A percentile compares a stretch with the other conserved stretches of the same genome.
Evolutionary conservation across 2,113 vertebrate species (phyloP).

Genomic region (Balaenoptera acutorostrata): DNA sequence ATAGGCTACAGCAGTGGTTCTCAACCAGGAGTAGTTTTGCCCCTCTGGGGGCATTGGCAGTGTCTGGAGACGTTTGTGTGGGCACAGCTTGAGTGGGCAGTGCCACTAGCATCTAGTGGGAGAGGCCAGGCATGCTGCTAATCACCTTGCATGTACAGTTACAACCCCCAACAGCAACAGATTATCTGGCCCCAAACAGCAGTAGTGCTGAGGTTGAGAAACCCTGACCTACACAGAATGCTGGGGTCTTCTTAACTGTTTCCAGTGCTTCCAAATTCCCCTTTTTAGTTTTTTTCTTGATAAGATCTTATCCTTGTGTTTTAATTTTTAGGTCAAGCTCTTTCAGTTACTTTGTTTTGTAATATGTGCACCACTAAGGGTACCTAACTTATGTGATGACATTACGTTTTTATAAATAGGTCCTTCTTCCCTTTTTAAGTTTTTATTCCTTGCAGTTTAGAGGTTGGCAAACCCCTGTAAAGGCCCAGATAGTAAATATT

Average conservation of each 20-base stretch:
- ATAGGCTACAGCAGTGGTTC: neutral
- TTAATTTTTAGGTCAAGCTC: neutral
- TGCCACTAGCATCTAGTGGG: neutral
- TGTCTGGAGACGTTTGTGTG: neutral
- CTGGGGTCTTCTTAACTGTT: neutral
- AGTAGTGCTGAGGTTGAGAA: neutral
- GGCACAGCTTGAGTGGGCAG: neutral
- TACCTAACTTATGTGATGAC: neutral
- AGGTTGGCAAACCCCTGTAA: neutral
- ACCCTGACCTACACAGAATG: neutral
- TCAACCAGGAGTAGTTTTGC: neutral
- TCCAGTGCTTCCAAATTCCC: neutral
- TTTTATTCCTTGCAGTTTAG: neutral
- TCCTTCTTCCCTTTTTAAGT: neutral
- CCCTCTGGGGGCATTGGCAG: neutral
- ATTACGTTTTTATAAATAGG: neutral
- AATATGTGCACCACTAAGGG: neutral
- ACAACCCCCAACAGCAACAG: neutral
- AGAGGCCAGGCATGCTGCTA: neutral
- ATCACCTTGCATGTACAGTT: neutral
- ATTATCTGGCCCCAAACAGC: neutral
- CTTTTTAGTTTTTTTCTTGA: neutral
- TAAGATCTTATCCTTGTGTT: neutral
- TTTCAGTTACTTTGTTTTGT: constrained; percentile 4
- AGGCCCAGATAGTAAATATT: neutral